phyloP scores from a whole-genome alignment of 2,113 vertebrate species.

The Poecilia latipinna region DNA sequence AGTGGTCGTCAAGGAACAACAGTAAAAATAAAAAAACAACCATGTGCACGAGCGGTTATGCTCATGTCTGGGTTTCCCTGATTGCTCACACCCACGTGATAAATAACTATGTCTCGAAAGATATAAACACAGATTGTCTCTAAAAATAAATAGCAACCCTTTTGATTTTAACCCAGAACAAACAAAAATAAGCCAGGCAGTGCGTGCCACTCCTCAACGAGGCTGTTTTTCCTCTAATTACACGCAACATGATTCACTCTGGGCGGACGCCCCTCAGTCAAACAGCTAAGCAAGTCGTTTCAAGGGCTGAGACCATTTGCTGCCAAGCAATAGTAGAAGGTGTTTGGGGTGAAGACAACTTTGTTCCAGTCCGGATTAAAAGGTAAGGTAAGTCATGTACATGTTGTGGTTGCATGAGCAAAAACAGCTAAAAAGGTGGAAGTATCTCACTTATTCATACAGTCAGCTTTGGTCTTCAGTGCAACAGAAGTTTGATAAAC shows the following conservation, averaged over 20 bases:
- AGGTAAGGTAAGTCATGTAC: constrained; percentile 36
- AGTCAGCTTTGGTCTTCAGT: no score
- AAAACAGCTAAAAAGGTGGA: neutral
- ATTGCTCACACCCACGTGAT: constrained; percentile 8
- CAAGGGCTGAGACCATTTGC: neutral
- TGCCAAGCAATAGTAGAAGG: neutral
- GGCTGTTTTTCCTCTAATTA: constrained; percentile 49
- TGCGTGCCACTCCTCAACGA: constrained; percentile 34
- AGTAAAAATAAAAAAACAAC: constrained; percentile 32
- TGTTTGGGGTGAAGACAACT: constrained; percentile 2
- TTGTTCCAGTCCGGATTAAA: neutral
- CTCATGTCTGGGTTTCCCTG: neutral
- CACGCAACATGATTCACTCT: constrained; percentile 14
- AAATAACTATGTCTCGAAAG: neutral
- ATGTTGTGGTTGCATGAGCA: neutral
- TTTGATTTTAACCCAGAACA: constrained; percentile 18
- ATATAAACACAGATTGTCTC: constrained; percentile 16
- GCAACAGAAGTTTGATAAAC: no score
- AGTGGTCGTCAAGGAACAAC: constrained; percentile 4
- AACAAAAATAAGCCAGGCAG: constrained; percentile 21
- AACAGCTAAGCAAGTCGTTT: neutral
- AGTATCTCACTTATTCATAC: no score
- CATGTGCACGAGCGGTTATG: neutral
- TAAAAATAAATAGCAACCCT: constrained; percentile 15
- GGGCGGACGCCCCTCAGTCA: constrained; percentile 27